Conservation (phyloP, 2,797 vertebrate species). For the Nyctalus aviator region DNA sequence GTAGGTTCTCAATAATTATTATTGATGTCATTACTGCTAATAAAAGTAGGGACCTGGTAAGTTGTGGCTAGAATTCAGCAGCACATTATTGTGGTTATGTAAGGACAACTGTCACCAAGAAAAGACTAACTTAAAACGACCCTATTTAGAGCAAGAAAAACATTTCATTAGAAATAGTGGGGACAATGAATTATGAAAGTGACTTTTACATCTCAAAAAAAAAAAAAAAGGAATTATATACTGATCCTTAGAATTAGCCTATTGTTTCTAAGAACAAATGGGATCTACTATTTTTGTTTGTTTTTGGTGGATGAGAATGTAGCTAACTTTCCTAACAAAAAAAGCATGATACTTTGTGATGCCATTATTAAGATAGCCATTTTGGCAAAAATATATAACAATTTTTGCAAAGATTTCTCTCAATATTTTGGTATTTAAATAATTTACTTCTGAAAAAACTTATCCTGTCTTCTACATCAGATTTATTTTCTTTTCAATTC, state of each 20-base stretch:
- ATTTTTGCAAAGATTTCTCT: not conserved
- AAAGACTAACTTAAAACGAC: slow-evolving; percentile 36
- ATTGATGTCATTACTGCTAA: not conserved
- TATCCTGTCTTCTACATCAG: not conserved
- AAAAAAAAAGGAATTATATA: not conserved
- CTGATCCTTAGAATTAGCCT: not conserved
- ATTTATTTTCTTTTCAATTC: slow-evolving; percentile 12
- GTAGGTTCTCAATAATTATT: not conserved
- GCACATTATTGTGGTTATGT: not conserved
- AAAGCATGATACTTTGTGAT: not conserved
- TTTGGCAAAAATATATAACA: not conserved
- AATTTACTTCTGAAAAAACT: slow-evolving; percentile 37
- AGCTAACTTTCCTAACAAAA: not conserved
- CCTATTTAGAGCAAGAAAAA: not conserved
- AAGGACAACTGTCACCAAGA: not conserved
- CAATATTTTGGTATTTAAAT: not conserved
- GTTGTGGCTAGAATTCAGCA: not conserved
- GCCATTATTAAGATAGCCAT: not conserved
- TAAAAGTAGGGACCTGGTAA: not conserved
- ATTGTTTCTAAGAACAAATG: not conserved
- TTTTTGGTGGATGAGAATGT: not conserved
- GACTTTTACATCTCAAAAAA: not conserved
- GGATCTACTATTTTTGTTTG: not conserved
- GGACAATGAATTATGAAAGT: not conserved
- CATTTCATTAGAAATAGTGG: not conserved